Evolutionary conservation across 2,888 invertebrate species (phyloP), one percentile per base, ranked within the genome.

Genomic region (Encarsia formosa): DNA sequence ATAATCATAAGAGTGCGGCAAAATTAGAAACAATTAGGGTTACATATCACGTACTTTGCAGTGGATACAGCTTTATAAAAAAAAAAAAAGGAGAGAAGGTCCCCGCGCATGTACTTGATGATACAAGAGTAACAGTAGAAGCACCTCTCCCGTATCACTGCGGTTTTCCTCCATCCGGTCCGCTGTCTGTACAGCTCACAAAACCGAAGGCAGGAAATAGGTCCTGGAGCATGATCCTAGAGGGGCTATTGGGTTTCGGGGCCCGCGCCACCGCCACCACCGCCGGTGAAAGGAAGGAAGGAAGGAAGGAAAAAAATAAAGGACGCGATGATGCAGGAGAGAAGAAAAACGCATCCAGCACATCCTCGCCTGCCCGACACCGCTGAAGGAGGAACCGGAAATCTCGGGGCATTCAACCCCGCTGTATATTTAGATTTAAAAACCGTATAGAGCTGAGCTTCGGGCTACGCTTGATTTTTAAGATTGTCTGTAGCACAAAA

Each of bases 371-470:
- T 38, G 39, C 22, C 49, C 43, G 57, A 20, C 34, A 34, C 8
- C 13, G n/a, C 16, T 34, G 59, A 60, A 61, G 57, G 55, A 57
- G 55, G 61, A 63, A 65, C 72, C 71, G 73, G 72, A 73, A 71
- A 67, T 67, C 60, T 61, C 65, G 64, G 73, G 69, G 61, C 71
- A 61, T 72, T 73, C 71, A 73, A 71, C 73, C 64, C 68, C 58
- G 54, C 58, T 39, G 47, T 66, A 67, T 65, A 69, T 69, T 66
- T 67, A 65, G 64, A 67, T 68, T 70, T 68, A 68, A n/a, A n/a
- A n/a, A n/a, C n/a, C n/a, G n/a, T n/a, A n/a, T n/a, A n/a, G n/a
- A n/a, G n/a, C n/a, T n/a, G n/a, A n/a, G n/a, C n/a, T n/a, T n/a
- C n/a, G n/a, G n/a, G n/a, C n/a, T n/a, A n/a, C n/a, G n/a, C n/a